These are phyloP conservation scores for Mobula birostris DNA, from an alignment of 2,113 vertebrate species.

Conservation along the genomic window DNA sequence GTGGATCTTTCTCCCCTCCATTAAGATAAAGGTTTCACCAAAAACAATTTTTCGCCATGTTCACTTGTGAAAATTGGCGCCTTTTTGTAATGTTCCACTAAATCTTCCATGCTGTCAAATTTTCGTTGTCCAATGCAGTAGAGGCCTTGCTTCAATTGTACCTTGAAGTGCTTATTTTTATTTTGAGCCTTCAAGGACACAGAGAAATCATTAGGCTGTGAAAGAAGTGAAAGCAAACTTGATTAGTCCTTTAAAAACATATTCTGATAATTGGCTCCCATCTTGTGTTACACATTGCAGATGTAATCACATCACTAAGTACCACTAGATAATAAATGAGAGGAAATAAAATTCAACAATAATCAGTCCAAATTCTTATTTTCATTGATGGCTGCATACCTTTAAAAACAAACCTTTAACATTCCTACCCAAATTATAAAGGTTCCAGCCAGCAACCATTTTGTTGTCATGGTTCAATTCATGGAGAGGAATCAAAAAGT, in stretches of 20 bases:
- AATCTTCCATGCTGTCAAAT: slow-evolving; percentile 84
- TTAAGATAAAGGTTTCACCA: slow-evolving; percentile 82
- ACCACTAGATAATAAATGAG: neutral
- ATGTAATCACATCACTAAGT: neutral
- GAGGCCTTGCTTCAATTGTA: slow-evolving; percentile 77
- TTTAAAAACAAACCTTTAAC: neutral
- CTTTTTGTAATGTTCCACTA: slow-evolving; percentile 91
- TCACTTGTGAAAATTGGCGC: slow-evolving; percentile 87
- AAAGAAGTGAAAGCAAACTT: slow-evolving; percentile 39
- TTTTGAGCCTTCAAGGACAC: slow-evolving; percentile 83
- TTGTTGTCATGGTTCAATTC: neutral
- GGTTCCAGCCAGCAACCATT: neutral
- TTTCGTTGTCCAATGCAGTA: slow-evolving; percentile 88
- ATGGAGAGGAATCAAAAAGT: neutral
- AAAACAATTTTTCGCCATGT: slow-evolving; percentile 86
- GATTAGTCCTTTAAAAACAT: neutral
- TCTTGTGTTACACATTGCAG: neutral
- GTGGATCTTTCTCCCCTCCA: slow-evolving; percentile 34
- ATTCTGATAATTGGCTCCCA: neutral
- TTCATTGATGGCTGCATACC: neutral
- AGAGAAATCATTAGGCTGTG: slow-evolving; percentile 81
- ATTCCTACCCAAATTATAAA: neutral
- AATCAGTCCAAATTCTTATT: neutral
- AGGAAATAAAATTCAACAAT: neutral
- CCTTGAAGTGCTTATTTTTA: slow-evolving; percentile 93